A percentile compares a stretch with the other conserved stretches of the same genome.
Evolutionary conservation across 2,797 vertebrate species (phyloP).

Genomic region (Merluccius polli): DNA sequence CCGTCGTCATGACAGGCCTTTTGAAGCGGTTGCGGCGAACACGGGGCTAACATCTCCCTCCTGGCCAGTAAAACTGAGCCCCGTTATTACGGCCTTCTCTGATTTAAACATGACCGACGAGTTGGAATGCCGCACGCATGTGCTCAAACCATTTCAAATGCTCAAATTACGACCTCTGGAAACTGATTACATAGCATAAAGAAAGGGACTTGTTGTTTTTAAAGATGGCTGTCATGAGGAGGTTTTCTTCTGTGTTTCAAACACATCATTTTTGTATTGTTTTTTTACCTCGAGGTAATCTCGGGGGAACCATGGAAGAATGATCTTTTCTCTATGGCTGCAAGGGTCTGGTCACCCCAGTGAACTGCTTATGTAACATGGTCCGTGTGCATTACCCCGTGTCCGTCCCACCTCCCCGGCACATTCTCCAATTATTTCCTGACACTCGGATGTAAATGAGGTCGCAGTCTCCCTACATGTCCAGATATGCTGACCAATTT

Average conservation of each 20-base stretch:
- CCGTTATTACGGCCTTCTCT: slow-evolving; percentile 65
- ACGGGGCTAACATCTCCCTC: slow-evolving; percentile 60
- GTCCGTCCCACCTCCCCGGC: slow-evolving; percentile 61
- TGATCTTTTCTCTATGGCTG: slow-evolving; percentile 30
- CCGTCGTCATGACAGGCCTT: slow-evolving; percentile 50
- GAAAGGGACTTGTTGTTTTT: slow-evolving; percentile 59
- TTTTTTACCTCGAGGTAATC: slow-evolving; percentile 32
- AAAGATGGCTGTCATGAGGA: slow-evolving; percentile 58
- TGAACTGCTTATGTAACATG: slow-evolving; percentile 51
- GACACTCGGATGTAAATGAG: slow-evolving; percentile 75
- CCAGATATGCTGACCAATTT: slow-evolving; percentile 76
- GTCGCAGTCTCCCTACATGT: slow-evolving; percentile 70
- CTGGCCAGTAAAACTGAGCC: slow-evolving; percentile 59
- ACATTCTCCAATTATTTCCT: slow-evolving; percentile 74
- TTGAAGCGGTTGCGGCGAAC: slow-evolving; percentile 68
- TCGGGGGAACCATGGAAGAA: neutral
- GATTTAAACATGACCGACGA: slow-evolving; percentile 59
- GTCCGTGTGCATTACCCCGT: slow-evolving; percentile 38
- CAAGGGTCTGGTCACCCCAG: slow-evolving; percentile 39
- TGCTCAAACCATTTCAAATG: slow-evolving; percentile 59
- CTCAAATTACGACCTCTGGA: slow-evolving; percentile 63
- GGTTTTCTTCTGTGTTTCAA: slow-evolving; percentile 33
- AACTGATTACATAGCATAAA: slow-evolving; percentile 58
- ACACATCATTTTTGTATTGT: slow-evolving; percentile 21
- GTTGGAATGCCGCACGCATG: slow-evolving; percentile 55